Conservation (phyloP, 2,113 vertebrate genomes). For the Xenopus borealis region DNA sequence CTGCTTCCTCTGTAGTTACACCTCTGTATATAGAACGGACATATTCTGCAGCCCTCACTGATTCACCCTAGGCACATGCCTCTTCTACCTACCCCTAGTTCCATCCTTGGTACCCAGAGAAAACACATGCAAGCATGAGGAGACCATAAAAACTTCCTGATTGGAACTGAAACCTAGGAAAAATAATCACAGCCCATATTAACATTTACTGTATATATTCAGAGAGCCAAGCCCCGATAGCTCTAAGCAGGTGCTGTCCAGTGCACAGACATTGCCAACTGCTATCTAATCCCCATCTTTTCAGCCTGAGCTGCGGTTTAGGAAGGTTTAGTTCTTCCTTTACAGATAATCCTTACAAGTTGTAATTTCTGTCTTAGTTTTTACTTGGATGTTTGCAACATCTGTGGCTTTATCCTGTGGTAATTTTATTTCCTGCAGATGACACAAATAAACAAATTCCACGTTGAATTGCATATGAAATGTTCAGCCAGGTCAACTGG, state of each 20-base stretch:
- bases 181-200: no score
- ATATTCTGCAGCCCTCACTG: no score
- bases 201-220: background rate
- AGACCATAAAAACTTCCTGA: no score
- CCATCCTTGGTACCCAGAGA: no score
- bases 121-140: no score
- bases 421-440: background rate
- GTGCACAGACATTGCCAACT: background rate
- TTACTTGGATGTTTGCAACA: background rate
- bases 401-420: slow-evolving; percentile 3
- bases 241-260: slow-evolving; percentile 1
- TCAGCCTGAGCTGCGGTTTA: background rate
- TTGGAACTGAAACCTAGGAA: no score
- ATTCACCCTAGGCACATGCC: no score
- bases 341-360: slow-evolving; percentile 10
- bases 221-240: background rate
- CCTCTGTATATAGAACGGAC: no score
- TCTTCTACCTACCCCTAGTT: no score
- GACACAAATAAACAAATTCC: background rate
- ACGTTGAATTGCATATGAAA: no score
- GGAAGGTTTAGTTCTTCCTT: background rate
- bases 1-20: no score
- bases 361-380: slow-evolving; percentile 1
- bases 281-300: background rate
- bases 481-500: no score